A percentile compares a stretch with the other conserved stretches of the same genome.
These are phyloP conservation scores for Isaurus tuberculatus DNA, from an alignment of 92 coral and sea anemone species.

Conservation along the genomic window DNA sequence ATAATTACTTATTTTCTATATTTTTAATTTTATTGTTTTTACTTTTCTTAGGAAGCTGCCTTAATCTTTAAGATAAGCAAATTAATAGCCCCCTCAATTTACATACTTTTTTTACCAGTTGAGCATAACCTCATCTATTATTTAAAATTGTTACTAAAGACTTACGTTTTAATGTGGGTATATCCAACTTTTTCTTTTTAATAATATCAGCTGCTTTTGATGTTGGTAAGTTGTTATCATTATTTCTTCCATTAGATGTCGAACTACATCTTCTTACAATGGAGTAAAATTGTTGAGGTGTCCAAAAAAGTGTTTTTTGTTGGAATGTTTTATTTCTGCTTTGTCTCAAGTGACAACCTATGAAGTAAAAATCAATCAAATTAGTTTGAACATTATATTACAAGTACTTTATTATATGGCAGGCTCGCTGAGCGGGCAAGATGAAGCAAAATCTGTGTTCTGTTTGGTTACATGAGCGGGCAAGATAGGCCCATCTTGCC, in stretches of 20 bases:
- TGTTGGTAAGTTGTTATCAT: neutral
- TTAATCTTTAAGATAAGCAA: too few species aligned
- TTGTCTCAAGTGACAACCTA: conserved; percentile 36
- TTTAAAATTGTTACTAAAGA: too few species aligned
- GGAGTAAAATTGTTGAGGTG: conserved; percentile 1
- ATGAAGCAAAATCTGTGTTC: too few species aligned
- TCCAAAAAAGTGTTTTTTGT: conserved; percentile 2
- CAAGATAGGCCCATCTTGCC: too few species aligned
- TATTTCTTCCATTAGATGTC: conserved; percentile 12
- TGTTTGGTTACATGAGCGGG: too few species aligned
- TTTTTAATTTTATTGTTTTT: too few species aligned
- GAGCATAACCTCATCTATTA: too few species aligned
- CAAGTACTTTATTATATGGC: neutral
- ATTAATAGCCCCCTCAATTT: too few species aligned
- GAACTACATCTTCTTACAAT: conserved; percentile 31
- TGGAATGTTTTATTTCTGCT: neutral
- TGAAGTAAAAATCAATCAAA: neutral
- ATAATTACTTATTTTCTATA: too few species aligned
- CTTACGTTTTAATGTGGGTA: conserved; percentile 33
- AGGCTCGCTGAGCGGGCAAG: too few species aligned
- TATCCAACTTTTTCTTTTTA: neutral
- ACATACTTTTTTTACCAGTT: too few species aligned
- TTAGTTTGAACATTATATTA: neutral
- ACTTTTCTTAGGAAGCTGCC: too few species aligned
- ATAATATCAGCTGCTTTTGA: neutral